A percentile compares a stretch with the other conserved stretches of the same genome.
Conservation (phyloP, 1,140 invertebrate species). For the Drosophila subpulchrella region DNA sequence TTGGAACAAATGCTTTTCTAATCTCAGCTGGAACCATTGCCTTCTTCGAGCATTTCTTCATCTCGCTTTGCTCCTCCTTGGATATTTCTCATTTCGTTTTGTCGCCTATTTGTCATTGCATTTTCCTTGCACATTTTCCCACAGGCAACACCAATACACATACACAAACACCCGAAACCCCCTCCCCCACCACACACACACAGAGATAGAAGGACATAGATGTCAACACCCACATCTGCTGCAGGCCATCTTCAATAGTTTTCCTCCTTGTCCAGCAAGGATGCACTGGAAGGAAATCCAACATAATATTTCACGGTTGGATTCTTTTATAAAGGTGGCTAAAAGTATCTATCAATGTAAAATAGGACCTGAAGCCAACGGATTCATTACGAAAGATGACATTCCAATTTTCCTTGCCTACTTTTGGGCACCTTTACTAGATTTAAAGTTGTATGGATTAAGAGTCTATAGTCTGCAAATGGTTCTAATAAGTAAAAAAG, state of each 20-base stretch:
- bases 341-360: too few species aligned
- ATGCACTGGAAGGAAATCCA: slow-evolving; percentile 8
- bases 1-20: slow-evolving; percentile 81
- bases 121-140: slow-evolving; percentile 55
- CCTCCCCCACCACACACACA: not conserved
- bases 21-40: slow-evolving; percentile 61
- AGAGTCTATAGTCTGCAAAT: too few species aligned
- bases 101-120: slow-evolving; percentile 82
- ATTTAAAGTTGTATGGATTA: too few species aligned
- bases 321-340: too few species aligned
- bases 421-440: too few species aligned
- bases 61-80: slow-evolving; percentile 6
- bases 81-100: slow-evolving; percentile 81
- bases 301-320: too few species aligned
- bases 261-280: slow-evolving; percentile 33
- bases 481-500: not conserved
- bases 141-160: slow-evolving; percentile 35
- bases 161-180: not conserved
- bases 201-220: slow-evolving; percentile 42
- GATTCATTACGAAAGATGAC: too few species aligned
- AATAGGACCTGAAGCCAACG: too few species aligned
- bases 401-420: too few species aligned
- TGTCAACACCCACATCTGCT: slow-evolving; percentile 64
- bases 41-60: slow-evolving; percentile 22
- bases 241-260: slow-evolving; percentile 59